These are phyloP conservation scores for Dendrolimus punctatus DNA, from an alignment of 1,140 invertebrate species.

Conservation along the genomic window DNA sequence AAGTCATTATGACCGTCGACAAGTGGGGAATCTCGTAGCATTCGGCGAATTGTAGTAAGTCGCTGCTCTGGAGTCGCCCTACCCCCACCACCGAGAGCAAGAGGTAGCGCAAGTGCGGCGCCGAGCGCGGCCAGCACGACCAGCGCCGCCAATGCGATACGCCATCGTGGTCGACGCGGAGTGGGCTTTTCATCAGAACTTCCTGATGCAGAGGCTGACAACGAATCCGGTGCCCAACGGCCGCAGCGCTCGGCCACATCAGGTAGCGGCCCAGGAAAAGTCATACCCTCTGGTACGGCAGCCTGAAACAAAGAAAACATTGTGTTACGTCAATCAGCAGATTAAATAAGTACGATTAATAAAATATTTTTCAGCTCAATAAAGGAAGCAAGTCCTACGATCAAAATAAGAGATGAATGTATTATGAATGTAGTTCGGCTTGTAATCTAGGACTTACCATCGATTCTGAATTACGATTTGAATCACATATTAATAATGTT, in stretches of 20 bases:
- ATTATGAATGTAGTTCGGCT: too few relatives aligned
- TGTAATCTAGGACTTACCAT: too few relatives aligned
- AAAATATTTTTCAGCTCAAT: constrained; percentile 3
- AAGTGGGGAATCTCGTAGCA: constrained; percentile 75
- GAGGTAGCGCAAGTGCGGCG: constrained; percentile 59
- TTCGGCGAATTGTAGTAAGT: constrained; percentile 70
- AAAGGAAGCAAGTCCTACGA: too few relatives aligned
- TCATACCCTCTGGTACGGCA: constrained; percentile 64
- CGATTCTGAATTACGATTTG: too few relatives aligned
- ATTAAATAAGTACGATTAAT: neutral
- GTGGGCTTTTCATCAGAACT: constrained; percentile 66
- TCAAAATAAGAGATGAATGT: too few relatives aligned
- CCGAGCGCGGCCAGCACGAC: constrained; percentile 57
- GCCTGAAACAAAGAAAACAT: constrained; percentile 39
- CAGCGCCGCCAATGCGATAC: constrained; percentile 57
- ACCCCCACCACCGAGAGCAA: constrained; percentile 65
- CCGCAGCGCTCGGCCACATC: constrained; percentile 69
- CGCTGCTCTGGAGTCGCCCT: constrained; percentile 73
- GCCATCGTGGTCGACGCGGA: constrained; percentile 58
- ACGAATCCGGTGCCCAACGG: constrained; percentile 61
- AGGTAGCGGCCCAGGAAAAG: constrained; percentile 62
- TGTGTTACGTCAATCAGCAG: constrained; percentile 1
- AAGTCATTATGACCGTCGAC: constrained; percentile 90
- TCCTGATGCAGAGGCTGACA: constrained; percentile 62
- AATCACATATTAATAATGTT: too few relatives aligned